Base-by-base conservation (phyloP, 2,797 vertebrate genomes). In the Peromyscus nudipes region DNA sequence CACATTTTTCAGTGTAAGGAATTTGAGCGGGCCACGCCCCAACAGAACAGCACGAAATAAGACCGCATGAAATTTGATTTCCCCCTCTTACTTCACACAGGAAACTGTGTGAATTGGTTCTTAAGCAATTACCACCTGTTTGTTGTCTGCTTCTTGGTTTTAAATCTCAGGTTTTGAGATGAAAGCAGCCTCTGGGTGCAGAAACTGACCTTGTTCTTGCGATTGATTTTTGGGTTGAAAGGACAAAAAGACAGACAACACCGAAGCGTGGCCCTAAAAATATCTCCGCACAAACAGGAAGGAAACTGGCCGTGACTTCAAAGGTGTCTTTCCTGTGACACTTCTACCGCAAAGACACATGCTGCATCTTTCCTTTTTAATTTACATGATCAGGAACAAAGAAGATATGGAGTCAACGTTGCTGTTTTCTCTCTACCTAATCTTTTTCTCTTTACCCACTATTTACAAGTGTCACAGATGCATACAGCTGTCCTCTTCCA, bases 221-320 rank as follows among this genome's bases (percentile, higher is more conserved):
- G 88, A 92, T 96, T 94, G 97, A 80, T 95, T 97, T 98, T 98
- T 64, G 27, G 37, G 95, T 83, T 71, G 82, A 96, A 62, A 84
- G 81, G 67, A 86, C 65, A 91, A 76, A 96, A 95, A 97, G 16
- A n/a, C 27, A 95, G 27, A 31, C 85, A 94, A 87, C 9, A 94
- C 88, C 87, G 95, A 96, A 2, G 21, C 0, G 46, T 12, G 67
- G 76, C 31, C 67, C 77, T 89, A 97, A 97, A 98, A 97, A 97
- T 96, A 81, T 52, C 83, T 57, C 75, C 77, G 52, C 82, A 81
- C 46, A 93, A 96, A 97, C 40, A 95, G 91, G 96, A 97, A 82
- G 88, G 93, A 96, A 96, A 69, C 16, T 65, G 67, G 34, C 11
- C 93, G 93, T 23, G 95, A 91, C 62, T 96, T 97, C n/a, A 76